Conservation (phyloP, 1,140 invertebrate genomes). For the Nilaparvata lugens region DNA sequence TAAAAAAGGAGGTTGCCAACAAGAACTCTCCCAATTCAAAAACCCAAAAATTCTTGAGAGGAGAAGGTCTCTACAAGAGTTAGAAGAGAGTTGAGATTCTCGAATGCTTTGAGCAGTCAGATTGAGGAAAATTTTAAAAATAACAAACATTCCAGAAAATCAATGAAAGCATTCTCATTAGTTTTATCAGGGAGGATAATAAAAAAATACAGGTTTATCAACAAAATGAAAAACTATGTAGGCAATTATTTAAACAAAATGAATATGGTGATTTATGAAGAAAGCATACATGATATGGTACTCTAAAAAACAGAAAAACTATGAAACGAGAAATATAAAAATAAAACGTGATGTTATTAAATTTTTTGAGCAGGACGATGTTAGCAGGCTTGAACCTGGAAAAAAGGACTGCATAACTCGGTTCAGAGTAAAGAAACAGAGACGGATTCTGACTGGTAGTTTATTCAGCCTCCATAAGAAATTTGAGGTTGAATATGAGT, state of each 20-base stretch:
- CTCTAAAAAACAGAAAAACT: conserved; percentile 1
- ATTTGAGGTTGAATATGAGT: conserved; percentile 12
- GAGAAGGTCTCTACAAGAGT: no score
- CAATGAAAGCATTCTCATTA: conserved; percentile 11
- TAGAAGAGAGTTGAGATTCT: no score
- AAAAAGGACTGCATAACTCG: conserved; percentile 14
- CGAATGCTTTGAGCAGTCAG: neutral
- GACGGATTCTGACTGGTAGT: neutral
- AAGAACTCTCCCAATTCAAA: no score
- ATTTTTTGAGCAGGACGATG: conserved; percentile 18
- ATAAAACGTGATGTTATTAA: conserved; percentile 13
- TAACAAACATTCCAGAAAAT: conserved; percentile 7
- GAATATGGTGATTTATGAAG: no score
- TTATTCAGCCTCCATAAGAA: conserved; percentile 14
- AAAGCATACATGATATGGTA: neutral
- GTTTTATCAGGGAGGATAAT: neutral
- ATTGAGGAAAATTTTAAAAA: conserved; percentile 10
- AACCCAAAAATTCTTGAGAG: no score
- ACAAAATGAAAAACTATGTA: no score
- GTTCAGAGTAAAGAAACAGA: conserved; percentile 15
- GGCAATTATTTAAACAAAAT: no score
- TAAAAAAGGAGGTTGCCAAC: no score
- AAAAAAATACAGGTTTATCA: no score
- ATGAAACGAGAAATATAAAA: neutral
- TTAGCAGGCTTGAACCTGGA: conserved; percentile 13